Evolutionary conservation across 1,140 invertebrate genomes (phyloP).

Genomic region (Myzus persicae): DNA sequence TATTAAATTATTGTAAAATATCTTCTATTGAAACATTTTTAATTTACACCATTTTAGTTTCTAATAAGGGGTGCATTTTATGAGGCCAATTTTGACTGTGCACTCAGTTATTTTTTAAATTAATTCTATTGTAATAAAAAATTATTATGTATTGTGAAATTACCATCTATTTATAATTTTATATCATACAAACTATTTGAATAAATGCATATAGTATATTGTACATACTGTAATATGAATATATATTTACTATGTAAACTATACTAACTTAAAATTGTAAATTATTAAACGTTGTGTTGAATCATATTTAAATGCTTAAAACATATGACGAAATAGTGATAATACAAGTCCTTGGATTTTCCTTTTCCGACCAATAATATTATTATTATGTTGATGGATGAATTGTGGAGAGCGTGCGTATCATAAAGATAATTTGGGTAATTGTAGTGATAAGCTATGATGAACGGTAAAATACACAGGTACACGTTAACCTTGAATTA

Average conservation of each 20-base stretch:
- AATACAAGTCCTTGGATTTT: conserved; percentile 26
- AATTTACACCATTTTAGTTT: too few species aligned
- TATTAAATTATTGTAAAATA: too few species aligned
- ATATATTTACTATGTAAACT: neutral
- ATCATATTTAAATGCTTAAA: neutral
- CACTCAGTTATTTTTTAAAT: too few species aligned
- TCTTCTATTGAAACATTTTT: too few species aligned
- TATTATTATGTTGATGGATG: neutral
- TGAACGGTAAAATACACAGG: conserved; percentile 4
- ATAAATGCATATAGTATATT: too few species aligned
- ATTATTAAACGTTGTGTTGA: neutral
- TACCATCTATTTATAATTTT: too few species aligned
- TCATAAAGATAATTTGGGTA: neutral
- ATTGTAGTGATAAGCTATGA: conserved; percentile 1
- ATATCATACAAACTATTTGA: neutral
- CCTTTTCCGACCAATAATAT: neutral
- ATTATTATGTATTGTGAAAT: too few species aligned
- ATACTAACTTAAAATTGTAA: neutral
- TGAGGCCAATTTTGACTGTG: too few species aligned
- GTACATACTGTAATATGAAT: too few species aligned
- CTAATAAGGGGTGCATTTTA: too few species aligned
- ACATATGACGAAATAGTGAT: neutral
- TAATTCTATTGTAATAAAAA: too few species aligned
- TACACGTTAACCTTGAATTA: neutral
- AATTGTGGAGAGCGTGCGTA: neutral